These are phyloP conservation scores for Bilobella aurantiaca DNA, from an alignment of 1,140 invertebrate genomes.

Conservation along the genomic window DNA sequence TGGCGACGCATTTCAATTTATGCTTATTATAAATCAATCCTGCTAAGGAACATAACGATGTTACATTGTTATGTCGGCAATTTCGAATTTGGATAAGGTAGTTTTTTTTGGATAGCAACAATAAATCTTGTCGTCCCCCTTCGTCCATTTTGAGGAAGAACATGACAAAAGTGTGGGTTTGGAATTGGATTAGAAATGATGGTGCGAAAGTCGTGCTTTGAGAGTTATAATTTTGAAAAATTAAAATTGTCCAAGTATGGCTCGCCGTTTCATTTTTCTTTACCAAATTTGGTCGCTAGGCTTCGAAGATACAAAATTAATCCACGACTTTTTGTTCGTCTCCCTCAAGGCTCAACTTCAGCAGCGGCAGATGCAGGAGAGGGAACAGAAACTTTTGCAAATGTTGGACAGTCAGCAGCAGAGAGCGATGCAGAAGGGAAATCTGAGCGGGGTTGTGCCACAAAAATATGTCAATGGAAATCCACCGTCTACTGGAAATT, in stretches of 20 bases:
- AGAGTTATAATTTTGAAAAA: neutral
- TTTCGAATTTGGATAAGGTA: too few relatives aligned
- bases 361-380: slow-evolving; percentile 59
- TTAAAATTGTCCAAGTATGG: neutral
- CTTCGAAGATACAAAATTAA: too few relatives aligned
- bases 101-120: too few relatives aligned
- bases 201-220: neutral
- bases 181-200: too few relatives aligned
- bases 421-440: slow-evolving; percentile 52
- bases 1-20: too few relatives aligned
- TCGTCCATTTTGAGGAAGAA: too few relatives aligned
- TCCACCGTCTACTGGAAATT: slow-evolving; percentile 4
- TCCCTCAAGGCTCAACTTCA: slow-evolving; percentile 65
- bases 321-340: too few relatives aligned
- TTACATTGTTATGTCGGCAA: too few relatives aligned
- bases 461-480: slow-evolving; percentile 8
- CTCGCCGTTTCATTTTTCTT: neutral
- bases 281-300: neutral
- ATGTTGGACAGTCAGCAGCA: slow-evolving; percentile 61
- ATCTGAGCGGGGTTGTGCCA: slow-evolving; percentile 33
- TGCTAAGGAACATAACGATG: too few relatives aligned
- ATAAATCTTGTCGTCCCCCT: too few relatives aligned
- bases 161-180: too few relatives aligned
- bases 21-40: too few relatives aligned
- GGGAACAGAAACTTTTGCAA: slow-evolving; percentile 57